Conservation (phyloP, 2,113 vertebrate species). For the Cyanistes caeruleus region DNA sequence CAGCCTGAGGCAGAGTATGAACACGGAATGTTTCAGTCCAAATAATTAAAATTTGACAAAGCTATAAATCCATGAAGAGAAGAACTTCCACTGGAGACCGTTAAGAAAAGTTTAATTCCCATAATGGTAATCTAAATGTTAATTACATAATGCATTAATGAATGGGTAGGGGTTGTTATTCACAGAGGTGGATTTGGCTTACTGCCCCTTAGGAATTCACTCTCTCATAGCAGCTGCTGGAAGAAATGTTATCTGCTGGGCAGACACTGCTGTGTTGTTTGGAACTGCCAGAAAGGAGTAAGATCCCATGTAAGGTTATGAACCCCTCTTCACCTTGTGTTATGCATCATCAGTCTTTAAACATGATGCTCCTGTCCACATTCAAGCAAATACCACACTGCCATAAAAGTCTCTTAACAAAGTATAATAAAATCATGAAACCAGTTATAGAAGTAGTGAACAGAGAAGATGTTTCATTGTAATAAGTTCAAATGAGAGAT, state of each 20-base stretch:
- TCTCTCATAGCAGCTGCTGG: constrained; percentile 31
- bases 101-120: constrained; percentile 31
- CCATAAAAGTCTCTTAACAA: background rate
- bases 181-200: constrained; percentile 30
- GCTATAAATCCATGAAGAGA: constrained; percentile 28
- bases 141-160: constrained; percentile 45
- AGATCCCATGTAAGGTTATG: constrained; percentile 21
- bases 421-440: background rate
- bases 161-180: background rate
- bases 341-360: constrained; percentile 50
- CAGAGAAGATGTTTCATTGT: background rate
- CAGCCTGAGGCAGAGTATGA: background rate
- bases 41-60: constrained; percentile 43
- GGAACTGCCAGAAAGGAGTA: background rate
- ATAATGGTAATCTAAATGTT: constrained; percentile 17
- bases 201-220: constrained; percentile 22
- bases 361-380: background rate
- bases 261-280: constrained; percentile 31
- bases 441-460: background rate
- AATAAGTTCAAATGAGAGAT: constrained; percentile 54
- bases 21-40: background rate
- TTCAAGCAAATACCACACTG: constrained; percentile 4
- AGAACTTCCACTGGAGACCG: background rate
- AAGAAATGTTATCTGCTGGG: constrained; percentile 41
- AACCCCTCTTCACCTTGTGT: constrained; percentile 25